phyloP scores from a whole-genome alignment of 2,113 vertebrate genomes.

The Caracal caracal region DNA sequence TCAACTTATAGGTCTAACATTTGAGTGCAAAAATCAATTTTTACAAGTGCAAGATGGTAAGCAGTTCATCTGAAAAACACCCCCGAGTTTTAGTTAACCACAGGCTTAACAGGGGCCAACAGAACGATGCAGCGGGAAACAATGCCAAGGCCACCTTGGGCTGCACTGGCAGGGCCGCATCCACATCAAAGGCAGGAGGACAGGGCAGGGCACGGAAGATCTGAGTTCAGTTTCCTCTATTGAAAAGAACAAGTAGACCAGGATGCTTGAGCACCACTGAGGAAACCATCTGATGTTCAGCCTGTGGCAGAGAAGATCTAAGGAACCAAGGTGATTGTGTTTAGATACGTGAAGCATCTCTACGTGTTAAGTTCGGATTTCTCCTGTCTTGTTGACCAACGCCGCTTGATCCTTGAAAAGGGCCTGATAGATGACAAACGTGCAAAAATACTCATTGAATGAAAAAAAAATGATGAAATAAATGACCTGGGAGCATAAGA shows the following conservation, averaged over 20 bases:
- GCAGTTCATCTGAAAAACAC: conserved; percentile 10
- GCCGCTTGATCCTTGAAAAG: neutral
- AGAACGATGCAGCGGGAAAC: neutral
- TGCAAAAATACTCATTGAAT: neutral
- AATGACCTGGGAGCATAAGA: neutral
- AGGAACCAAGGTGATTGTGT: neutral
- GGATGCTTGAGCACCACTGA: neutral
- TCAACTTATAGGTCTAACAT: neutral
- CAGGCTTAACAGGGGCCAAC: neutral
- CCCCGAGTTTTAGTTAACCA: neutral
- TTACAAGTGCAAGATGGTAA: conserved; percentile 47
- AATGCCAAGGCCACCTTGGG: neutral
- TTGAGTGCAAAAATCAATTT: conserved; percentile 57
- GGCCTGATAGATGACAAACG: neutral
- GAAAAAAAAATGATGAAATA: neutral
- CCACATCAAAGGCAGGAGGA: neutral
- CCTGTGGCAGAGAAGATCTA: neutral
- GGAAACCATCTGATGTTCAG: neutral
- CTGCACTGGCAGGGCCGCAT: neutral
- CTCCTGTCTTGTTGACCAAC: neutral
- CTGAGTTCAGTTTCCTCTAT: neutral
- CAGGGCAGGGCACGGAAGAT: too few species aligned
- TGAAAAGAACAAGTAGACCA: neutral
- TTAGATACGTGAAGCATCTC: neutral
- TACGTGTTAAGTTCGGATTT: neutral